A percentile compares a stretch with the other conserved stretches of the same genome.
These are phyloP conservation scores for Drosophila setifemur DNA, from an alignment of 1,140 invertebrate species.

Conservation along the genomic window DNA sequence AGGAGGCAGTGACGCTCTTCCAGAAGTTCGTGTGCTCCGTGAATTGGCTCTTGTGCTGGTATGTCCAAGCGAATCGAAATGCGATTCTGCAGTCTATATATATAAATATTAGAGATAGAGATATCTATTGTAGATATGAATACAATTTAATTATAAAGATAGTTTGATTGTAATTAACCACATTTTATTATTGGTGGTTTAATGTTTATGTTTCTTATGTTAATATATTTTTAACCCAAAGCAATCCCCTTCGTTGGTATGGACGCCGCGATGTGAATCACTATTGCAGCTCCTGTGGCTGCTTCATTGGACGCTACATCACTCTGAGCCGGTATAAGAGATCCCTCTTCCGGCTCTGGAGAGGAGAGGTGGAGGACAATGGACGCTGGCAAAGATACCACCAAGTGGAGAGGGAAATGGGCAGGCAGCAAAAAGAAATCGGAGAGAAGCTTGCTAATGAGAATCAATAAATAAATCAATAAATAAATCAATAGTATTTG, in stretches of 20 bases:
- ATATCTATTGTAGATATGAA: too few species aligned
- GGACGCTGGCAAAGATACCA: constrained; percentile 61
- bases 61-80: too few species aligned
- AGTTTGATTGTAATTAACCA: too few species aligned
- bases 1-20: constrained; percentile 58
- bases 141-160: too few species aligned
- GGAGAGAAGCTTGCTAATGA: constrained; percentile 2
- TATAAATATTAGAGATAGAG: too few species aligned
- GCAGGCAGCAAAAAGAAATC: constrained; percentile 47
- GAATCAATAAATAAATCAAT: constrained; percentile 5
- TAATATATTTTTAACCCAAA: constrained; percentile 4
- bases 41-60: constrained; percentile 72
- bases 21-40: constrained; percentile 56
- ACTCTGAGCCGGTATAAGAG: constrained; percentile 75
- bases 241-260: constrained; percentile 66
- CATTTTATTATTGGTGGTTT: too few species aligned
- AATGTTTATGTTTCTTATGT: neutral
- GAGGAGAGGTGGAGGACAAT: constrained; percentile 64
- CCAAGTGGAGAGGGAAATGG: constrained; percentile 64
- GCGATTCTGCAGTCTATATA: too few species aligned
- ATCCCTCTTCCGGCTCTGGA: constrained; percentile 66
- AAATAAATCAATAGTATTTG: neutral
- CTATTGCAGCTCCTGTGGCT: constrained; percentile 73
- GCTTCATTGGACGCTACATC: constrained; percentile 75
- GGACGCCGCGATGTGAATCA: constrained; percentile 74